These are phyloP conservation scores for Bovichtus diacanthus DNA, from an alignment of 2,797 vertebrate species.

Conservation along the genomic window DNA sequence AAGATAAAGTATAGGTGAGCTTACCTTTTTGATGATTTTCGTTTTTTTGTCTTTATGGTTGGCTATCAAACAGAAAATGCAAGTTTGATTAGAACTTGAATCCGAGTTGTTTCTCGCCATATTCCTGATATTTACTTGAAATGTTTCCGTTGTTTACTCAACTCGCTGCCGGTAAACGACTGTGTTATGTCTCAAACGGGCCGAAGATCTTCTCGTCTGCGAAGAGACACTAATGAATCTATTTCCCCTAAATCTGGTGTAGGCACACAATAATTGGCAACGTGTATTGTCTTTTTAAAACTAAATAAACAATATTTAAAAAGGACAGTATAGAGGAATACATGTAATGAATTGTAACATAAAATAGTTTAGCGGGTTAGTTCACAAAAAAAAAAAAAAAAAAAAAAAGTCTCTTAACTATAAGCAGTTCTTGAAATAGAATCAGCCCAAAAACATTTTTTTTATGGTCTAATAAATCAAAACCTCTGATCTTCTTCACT, in stretches of 20 bases:
- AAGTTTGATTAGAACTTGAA: background rate
- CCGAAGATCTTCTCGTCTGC: conserved; percentile 38
- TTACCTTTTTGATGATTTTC: conserved; percentile 61
- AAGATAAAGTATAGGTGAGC: background rate
- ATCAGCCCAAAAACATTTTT: too few species aligned
- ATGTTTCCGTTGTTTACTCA: too few species aligned
- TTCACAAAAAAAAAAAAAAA: too few species aligned
- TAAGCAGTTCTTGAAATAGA: too few species aligned
- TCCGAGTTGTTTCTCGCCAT: background rate
- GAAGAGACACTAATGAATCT: background rate
- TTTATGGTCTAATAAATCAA: background rate
- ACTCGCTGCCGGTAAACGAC: background rate
- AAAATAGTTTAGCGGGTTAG: too few species aligned
- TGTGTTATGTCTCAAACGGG: background rate
- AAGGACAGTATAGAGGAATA: background rate
- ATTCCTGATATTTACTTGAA: rapidly evolving
- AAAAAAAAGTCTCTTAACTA: too few species aligned
- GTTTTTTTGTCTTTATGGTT: conserved; percentile 46
- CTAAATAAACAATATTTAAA: background rate
- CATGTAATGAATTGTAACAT: too few species aligned
- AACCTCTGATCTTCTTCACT: background rate
- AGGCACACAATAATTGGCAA: too few species aligned
- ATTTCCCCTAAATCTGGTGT: background rate
- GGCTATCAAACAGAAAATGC: conserved; percentile 73
- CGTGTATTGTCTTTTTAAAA: background rate